Percentiles rank a stretch among this genome's conserved stretches.
These are phyloP conservation scores for Diabrotica virgifera DNA, from an alignment of 1,140 invertebrate genomes.

Conservation along the genomic window DNA sequence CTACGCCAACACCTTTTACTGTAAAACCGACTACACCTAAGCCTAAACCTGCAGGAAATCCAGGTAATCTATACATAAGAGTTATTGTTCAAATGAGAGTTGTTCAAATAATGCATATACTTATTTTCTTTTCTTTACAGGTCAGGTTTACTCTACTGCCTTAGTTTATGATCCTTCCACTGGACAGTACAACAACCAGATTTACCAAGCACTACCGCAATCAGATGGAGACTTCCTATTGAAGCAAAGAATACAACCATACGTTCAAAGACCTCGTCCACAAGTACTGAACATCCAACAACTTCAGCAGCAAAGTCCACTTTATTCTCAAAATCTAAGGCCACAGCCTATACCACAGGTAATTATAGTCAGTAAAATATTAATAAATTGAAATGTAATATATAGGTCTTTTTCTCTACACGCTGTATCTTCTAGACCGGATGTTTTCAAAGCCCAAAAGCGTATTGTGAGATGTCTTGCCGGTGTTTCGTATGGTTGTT, in stretches of 20 bases:
- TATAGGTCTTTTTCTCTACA: not conserved
- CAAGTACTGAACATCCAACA: constrained; percentile 46
- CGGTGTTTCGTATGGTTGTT: too few relatives aligned
- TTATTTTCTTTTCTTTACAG: constrained; percentile 38
- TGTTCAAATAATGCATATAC: too few relatives aligned
- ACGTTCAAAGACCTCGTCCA: constrained; percentile 61
- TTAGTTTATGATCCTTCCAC: constrained; percentile 73
- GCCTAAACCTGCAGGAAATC: constrained; percentile 33
- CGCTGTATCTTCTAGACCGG: too few relatives aligned
- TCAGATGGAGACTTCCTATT: constrained; percentile 66
- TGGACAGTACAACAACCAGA: constrained; percentile 75
- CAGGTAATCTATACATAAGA: not conserved
- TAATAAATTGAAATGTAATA: not conserved
- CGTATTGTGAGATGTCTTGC: too few relatives aligned
- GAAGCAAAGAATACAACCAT: constrained; percentile 71
- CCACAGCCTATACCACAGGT: constrained; percentile 45
- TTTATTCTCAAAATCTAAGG: constrained; percentile 45
- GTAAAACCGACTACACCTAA: constrained; percentile 46
- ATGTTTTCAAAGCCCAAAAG: too few relatives aligned
- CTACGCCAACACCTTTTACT: constrained; percentile 47
- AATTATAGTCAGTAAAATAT: not conserved
- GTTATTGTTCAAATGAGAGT: too few relatives aligned
- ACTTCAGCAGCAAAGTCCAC: constrained; percentile 47
- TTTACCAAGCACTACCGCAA: constrained; percentile 74
- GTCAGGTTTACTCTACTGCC: constrained; percentile 67